phyloP scores from a whole-genome alignment of 1,140 invertebrate genomes.

The Drosophila punjabiensis region DNA sequence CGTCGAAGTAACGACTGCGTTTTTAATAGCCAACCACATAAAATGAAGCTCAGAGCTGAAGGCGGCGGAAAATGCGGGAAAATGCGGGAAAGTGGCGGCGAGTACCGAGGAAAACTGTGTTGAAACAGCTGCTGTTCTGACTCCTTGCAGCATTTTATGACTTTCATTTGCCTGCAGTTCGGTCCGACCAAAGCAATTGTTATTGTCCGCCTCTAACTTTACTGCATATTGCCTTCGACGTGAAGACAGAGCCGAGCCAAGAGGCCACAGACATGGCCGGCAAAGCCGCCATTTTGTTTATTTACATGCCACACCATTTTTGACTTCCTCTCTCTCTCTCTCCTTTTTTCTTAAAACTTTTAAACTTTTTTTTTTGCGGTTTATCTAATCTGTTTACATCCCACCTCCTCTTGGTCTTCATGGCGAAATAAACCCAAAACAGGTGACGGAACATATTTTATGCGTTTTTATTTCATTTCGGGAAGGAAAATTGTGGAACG shows the following conservation, averaged over 20 bases:
- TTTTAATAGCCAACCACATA: conserved; percentile 72
- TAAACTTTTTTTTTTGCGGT: conserved; percentile 39
- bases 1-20: conserved; percentile 75
- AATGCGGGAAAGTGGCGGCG: conserved; percentile 2
- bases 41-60: conserved; percentile 18
- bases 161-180: conserved; percentile 70
- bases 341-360: conserved; percentile 51
- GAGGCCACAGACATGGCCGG: conserved; percentile 23
- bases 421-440: conserved; percentile 22
- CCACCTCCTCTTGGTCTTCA: background rate
- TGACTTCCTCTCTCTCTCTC: conserved; percentile 3
- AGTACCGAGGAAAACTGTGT: conserved; percentile 6
- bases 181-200: conserved; percentile 47
- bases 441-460: conserved; percentile 67
- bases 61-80: conserved; percentile 1
- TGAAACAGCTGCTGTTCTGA: conserved; percentile 23
- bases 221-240: conserved; percentile 61
- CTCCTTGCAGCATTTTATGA: conserved; percentile 72
- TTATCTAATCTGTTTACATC: conserved; percentile 70
- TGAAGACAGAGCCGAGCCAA: background rate
- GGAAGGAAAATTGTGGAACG: conserved; percentile 15
- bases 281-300: conserved; percentile 59
- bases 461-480: conserved; percentile 76
- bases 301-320: conserved; percentile 55
- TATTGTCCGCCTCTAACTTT: conserved; percentile 58